These are phyloP conservation scores for Betta splendens DNA, from an alignment of 2,797 vertebrate genomes.

Conservation along the genomic window DNA sequence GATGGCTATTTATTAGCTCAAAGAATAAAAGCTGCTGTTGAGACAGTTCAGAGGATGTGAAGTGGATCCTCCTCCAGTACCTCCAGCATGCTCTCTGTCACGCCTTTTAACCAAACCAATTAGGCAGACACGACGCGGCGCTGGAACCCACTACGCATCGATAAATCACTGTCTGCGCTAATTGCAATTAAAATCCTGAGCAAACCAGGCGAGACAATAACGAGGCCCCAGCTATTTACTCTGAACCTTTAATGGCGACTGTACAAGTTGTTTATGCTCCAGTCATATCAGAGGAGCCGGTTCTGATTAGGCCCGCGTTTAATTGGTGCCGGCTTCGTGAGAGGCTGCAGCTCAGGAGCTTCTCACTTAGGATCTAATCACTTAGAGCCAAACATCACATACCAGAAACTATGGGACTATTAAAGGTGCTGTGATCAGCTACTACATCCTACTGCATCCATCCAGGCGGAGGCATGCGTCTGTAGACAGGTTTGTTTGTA, in stretches of 20 bases:
- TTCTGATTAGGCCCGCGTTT: constrained; percentile 49
- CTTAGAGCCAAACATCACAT: constrained; percentile 28
- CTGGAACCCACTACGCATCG: constrained; percentile 58
- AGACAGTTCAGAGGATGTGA: neutral
- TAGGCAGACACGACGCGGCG: constrained; percentile 62
- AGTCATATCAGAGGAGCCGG: constrained; percentile 55
- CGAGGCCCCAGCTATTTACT: constrained; percentile 66
- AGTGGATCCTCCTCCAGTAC: constrained; percentile 20
- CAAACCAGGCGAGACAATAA: constrained; percentile 74
- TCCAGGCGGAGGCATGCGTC: no score
- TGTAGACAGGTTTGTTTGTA: no score
- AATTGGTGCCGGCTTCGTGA: constrained; percentile 11
- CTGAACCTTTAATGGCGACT: constrained; percentile 67
- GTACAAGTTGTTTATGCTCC: constrained; percentile 53
- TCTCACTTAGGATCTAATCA: constrained; percentile 24
- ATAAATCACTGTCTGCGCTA: constrained; percentile 77
- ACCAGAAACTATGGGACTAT: constrained; percentile 4
- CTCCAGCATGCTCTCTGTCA: constrained; percentile 63
- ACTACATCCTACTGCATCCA: no score
- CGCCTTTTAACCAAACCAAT: constrained; percentile 81
- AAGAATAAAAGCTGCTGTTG: neutral
- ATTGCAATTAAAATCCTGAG: constrained; percentile 80
- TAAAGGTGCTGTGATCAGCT: constrained; percentile 5
- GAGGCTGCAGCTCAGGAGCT: constrained; percentile 21
- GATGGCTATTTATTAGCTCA: constrained; percentile 13